phyloP scores from a whole-genome alignment of 2,888 invertebrate genomes.

The Priocnemis perturbator region DNA sequence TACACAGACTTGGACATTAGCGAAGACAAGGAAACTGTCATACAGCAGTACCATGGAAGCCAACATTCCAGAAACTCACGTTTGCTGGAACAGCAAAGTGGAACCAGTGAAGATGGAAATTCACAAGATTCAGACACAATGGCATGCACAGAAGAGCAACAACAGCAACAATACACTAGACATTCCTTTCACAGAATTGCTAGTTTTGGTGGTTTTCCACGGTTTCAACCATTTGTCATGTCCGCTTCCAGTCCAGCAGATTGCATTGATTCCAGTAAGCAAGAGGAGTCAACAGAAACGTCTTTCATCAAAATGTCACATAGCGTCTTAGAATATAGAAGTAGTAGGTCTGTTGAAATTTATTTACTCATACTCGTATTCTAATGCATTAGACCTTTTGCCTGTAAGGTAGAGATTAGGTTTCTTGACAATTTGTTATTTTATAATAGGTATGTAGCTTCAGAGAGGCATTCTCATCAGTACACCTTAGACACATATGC shows the following conservation, averaged over 20 bases:
- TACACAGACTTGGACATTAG: slow-evolving; percentile 67
- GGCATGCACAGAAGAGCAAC: slow-evolving; percentile 59
- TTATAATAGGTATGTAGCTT: slow-evolving; percentile 61
- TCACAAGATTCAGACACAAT: slow-evolving; percentile 66
- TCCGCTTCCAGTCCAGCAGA: slow-evolving; percentile 63
- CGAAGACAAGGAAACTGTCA: slow-evolving; percentile 48
- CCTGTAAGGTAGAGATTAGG: neutral
- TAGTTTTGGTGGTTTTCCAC: slow-evolving; percentile 69
- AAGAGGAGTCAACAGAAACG: slow-evolving; percentile 63
- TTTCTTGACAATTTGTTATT: neutral
- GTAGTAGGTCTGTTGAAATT: slow-evolving; percentile 63
- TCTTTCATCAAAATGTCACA: slow-evolving; percentile 69
- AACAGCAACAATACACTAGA: slow-evolving; percentile 61
- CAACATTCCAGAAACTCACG: slow-evolving; percentile 55
- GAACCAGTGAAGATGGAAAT: slow-evolving; percentile 66
- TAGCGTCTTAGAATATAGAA: slow-evolving; percentile 70
- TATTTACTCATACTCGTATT: neutral
- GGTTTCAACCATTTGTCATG: slow-evolving; percentile 71
- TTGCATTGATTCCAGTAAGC: slow-evolving; percentile 55
- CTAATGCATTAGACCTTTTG: neutral
- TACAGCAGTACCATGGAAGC: slow-evolving; percentile 43
- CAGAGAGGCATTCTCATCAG: slow-evolving; percentile 65
- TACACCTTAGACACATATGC: slow-evolving; percentile 70
- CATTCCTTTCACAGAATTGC: slow-evolving; percentile 70
- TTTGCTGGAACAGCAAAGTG: slow-evolving; percentile 60